These are phyloP conservation scores for Trichopria drosophilae DNA, from an alignment of 2,888 invertebrate genomes.

Conservation along the genomic window DNA sequence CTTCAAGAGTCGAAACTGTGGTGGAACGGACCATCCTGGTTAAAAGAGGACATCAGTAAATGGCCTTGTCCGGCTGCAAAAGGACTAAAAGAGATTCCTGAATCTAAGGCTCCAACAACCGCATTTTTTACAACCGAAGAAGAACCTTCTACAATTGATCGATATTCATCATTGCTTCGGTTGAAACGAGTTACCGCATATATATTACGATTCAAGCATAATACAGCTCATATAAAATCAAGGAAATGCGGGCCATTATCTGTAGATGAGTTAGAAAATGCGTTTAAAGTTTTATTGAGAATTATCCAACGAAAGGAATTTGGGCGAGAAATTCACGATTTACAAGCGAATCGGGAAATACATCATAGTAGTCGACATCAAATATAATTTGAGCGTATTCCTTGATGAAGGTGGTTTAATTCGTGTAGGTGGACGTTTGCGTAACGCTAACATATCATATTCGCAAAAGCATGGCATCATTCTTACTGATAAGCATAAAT, in stretches of 20 bases:
- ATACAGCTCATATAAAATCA: conserved; percentile 1
- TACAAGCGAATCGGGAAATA: neutral
- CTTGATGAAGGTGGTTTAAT: conserved; percentile 18
- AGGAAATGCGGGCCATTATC: neutral
- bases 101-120: neutral
- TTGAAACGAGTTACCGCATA: conserved; percentile 6
- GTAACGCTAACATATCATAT: conserved; percentile 12
- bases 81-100: neutral
- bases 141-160: neutral
- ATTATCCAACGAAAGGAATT: neutral
- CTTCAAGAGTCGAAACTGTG: no score
- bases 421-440: conserved; percentile 21
- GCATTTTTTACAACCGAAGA: neutral
- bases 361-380: neutral
- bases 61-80: conserved; percentile 8
- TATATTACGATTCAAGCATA: conserved; percentile 12
- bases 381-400: neutral
- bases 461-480: conserved; percentile 13
- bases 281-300: neutral
- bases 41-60: conserved; percentile 11
- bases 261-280: neutral
- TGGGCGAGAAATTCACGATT: neutral
- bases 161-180: conserved; percentile 3
- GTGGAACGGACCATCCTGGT: no score
- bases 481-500: conserved; percentile 6